A percentile compares a stretch with the other conserved stretches of the same genome.
Conservation (phyloP, 2,888 invertebrate genomes). For the Frankliniella intonsa region DNA sequence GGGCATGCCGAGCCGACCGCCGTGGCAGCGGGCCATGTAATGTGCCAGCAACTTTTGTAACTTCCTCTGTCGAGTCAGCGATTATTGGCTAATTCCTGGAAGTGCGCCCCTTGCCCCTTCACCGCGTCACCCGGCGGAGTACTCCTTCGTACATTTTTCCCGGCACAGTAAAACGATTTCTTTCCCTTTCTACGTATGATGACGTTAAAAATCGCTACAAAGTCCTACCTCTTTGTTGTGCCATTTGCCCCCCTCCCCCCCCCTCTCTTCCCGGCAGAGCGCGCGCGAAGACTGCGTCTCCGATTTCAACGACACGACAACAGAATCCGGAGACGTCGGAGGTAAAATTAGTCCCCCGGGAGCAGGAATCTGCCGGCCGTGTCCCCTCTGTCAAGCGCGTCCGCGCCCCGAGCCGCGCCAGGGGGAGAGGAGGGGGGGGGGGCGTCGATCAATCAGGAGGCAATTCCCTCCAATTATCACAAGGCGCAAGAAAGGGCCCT, state of each 20-base stretch:
- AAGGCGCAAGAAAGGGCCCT: not conserved
- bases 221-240: not conserved
- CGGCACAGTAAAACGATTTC: no score
- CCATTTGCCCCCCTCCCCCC: not conserved
- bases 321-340: constrained; percentile 21
- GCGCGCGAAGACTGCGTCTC: not conserved
- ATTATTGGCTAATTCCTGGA: no score
- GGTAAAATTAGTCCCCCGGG: constrained; percentile 17
- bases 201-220: no score
- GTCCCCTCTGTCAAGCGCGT: not conserved
- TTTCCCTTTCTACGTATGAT: no score
- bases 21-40: no score
- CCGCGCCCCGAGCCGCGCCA: not conserved
- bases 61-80: no score
- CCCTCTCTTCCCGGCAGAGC: not conserved
- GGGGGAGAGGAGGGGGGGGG: not conserved
- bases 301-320: constrained; percentile 19
- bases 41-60: no score
- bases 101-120: no score
- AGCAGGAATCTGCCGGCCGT: constrained; percentile 10
- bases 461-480: not conserved
- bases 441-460: not conserved
- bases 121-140: no score
- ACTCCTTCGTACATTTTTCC: no score
- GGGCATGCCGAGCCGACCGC: no score